Conservation (phyloP, 2,797 vertebrate species). For the Eptatretus atami region DNA sequence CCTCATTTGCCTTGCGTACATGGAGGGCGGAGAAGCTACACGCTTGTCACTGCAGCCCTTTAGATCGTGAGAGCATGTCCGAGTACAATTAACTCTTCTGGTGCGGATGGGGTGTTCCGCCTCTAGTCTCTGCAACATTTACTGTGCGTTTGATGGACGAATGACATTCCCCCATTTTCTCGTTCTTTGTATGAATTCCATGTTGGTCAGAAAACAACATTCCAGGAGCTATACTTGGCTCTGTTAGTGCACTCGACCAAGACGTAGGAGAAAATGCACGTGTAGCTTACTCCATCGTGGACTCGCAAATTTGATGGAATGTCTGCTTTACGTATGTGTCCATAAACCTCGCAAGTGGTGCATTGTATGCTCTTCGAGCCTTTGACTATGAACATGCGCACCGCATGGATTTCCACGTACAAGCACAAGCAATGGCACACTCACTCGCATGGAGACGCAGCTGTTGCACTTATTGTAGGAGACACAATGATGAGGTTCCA, state of each 20-base stretch:
- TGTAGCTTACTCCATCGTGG: constrained; percentile 55
- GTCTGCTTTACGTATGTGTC: constrained; percentile 86
- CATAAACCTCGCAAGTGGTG: constrained; percentile 82
- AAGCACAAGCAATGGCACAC: constrained; percentile 35
- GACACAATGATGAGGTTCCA: constrained; percentile 82
- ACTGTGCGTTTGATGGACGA: constrained; percentile 61
- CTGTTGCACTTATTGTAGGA: constrained; percentile 49
- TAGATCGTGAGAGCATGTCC: constrained; percentile 52
- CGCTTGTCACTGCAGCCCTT: constrained; percentile 48
- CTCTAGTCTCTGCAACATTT: constrained; percentile 52
- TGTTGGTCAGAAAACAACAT: constrained; percentile 90
- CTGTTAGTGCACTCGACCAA: constrained; percentile 54
- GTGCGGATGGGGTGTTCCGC: constrained; percentile 42
- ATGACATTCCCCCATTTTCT: constrained; percentile 69
- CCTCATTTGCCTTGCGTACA: constrained; percentile 51
- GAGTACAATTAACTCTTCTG: constrained; percentile 65
- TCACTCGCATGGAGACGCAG: constrained; percentile 45
- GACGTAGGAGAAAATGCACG: constrained; percentile 51
- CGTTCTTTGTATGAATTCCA: constrained; percentile 60
- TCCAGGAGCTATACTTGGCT: constrained; percentile 83
- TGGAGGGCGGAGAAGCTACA: constrained; percentile 64
- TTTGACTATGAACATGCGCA: constrained; percentile 88
- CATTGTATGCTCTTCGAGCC: constrained; percentile 62
- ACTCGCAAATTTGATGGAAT: constrained; percentile 84
- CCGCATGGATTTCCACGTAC: constrained; percentile 65